Base-by-base conservation (phyloP, 2,888 invertebrate genomes). In the Fragum fragum region DNA sequence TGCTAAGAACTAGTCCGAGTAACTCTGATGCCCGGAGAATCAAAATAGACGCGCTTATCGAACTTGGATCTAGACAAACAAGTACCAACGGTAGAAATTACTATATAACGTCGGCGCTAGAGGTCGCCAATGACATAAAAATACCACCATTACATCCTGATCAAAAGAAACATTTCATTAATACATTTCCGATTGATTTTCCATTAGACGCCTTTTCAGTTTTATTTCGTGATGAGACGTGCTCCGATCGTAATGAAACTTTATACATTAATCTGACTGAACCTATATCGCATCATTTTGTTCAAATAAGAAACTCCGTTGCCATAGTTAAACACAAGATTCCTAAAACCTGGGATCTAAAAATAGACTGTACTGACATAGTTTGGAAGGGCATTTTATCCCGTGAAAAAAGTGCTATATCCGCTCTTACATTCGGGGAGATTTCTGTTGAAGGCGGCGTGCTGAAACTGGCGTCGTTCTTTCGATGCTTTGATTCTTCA, bases 21-120 rank as follows among this genome's bases (percentile, higher is more conserved):
- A 73, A 90, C 42, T 73, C 52, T 18, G 55, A 75, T 18, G 91
- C 91, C 14, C 88, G 79, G 63, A 77, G 87, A 53, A 63, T 91
- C 1, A 89, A 90, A 52, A 66, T 89, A 7, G 83, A 87, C 39
- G 77, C 88, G n/a, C 81, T 92, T 26, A 87, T 85, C 55, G 79
- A 74, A n/a, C 81, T 90, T 2, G 89, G 86, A 16, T 82, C 87
- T 1, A 55, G 76, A 23, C 91, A 92, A 74, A 87, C 81, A 1
- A 92, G 90, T 69, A 76, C 88, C n/a, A 90, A 89, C 80, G 91
- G 90, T 5, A 72, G 91, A 14, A 91, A 92, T 77, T 92, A 91
- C 80, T 92, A 90, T 73, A 76, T 91, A n/a, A 92, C 92, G 9
- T 76, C 77, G 0, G 90, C 91, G 7, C 77, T 91, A 7, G 92